Evolutionary conservation across 2,113 vertebrate genomes (phyloP).

Genomic region (Podarcis cretensis): DNA sequence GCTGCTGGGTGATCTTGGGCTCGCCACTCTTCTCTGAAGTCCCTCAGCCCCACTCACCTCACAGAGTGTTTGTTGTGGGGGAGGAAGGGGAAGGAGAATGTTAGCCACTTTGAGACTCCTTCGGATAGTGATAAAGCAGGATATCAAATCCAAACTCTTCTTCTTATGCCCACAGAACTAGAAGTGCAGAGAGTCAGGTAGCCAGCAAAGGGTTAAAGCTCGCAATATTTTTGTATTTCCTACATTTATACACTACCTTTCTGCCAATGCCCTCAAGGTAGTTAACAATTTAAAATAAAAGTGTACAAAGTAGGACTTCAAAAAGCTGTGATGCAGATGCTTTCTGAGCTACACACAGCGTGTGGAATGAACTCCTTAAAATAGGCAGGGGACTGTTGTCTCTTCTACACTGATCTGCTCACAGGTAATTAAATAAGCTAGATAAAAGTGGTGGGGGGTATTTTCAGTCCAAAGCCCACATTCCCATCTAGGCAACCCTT

Average conservation of each 20-base stretch:
- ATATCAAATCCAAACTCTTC: too few species aligned
- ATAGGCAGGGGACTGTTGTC: neutral
- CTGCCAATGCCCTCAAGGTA: neutral
- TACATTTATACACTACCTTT: neutral
- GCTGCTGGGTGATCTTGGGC: too few species aligned
- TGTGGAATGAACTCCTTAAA: neutral
- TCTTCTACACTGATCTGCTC: slow-evolving; percentile 5
- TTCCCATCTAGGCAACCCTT: too few species aligned
- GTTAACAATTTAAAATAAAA: neutral
- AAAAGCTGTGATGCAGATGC: neutral
- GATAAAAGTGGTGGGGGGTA: neutral
- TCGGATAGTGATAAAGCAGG: too few species aligned
- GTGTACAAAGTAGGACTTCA: neutral
- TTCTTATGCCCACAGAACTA: neutral
- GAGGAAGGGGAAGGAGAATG: too few species aligned
- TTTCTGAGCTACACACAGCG: neutral
- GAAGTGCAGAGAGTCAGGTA: neutral
- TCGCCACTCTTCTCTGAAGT: too few species aligned
- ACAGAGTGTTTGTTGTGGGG: too few species aligned
- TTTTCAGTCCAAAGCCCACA: too few species aligned
- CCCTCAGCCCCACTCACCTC: too few species aligned
- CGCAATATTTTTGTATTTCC: neutral
- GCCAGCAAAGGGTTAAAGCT: neutral
- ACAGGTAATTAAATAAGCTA: neutral
- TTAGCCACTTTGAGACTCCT: too few species aligned